Base-by-base conservation (phyloP, 2,797 vertebrate species). In the Enteromius anoplus region DNA sequence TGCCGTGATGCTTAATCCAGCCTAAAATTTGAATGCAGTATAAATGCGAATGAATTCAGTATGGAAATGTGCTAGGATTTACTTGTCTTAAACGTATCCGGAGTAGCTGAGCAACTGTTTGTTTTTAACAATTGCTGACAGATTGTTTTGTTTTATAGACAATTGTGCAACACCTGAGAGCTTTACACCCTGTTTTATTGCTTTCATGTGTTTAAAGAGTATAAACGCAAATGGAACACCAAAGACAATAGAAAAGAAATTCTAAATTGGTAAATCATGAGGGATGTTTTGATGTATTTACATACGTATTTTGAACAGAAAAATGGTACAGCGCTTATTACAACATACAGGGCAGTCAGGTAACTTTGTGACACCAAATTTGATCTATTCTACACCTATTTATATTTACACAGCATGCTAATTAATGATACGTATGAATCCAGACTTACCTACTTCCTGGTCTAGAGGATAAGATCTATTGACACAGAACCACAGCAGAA, bases 401-500 rank as follows among this genome's bases (percentile, higher is more conserved):
- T 15, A 17, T 8, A 10, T 15, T 58, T 37, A 23, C 51, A 4
- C 32, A 40, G 47, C 29, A 62, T 12, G 2, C 3, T 47, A 53
- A 21, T 68, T 9, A 12, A 21, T 80, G 11, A 29, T 14, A 32
- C 6, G 4, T 0, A 34, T 73, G 40, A 47, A 62, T n/a, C 29
- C n/a, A 80, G 10, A 81, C 69, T 81, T 65, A 81, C 80, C 69
- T 5, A 3, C 8, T 81, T 81, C 69, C 55, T 72, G 55, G 8
- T 73, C 17, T 11, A 51, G 53, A 45, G 9, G 45, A 72, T n/a
- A 17, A 37, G 5, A 37, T 73, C 26, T 37, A 8, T 19, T 15
- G 1, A n/a, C 26, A 21, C 4, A 73, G 29, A 26, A 17, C 64
- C 1, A 3, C 58, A 26, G 2, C 42, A 64, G 1, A 21, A 8